Conservation (phyloP, 2,888 invertebrate genomes). For the Stratiomys singularior region DNA sequence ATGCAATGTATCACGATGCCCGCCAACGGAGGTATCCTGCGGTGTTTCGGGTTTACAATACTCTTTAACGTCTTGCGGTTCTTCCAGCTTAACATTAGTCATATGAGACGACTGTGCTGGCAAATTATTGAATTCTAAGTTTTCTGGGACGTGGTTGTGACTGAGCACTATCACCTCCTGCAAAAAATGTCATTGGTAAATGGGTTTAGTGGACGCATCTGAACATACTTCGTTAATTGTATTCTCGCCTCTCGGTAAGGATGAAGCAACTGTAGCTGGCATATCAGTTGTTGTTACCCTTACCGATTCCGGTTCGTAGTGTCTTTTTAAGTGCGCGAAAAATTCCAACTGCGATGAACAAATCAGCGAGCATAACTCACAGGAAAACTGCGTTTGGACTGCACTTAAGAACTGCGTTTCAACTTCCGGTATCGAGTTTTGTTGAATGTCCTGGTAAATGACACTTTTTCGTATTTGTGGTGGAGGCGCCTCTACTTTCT, state of each 20-base stretch:
- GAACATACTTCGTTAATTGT: not conserved
- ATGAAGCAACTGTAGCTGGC: not conserved
- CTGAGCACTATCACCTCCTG: not conserved
- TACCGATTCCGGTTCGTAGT: slow-evolving; percentile 73
- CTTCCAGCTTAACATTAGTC: not conserved
- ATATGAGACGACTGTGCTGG: not conserved
- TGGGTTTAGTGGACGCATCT: not conserved
- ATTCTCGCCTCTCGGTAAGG: not conserved
- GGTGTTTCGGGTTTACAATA: not conserved
- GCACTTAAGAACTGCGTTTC: not conserved
- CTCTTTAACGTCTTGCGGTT: not conserved
- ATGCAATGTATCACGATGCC: slow-evolving; percentile 3
- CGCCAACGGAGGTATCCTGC: not conserved
- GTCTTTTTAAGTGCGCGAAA: slow-evolving; percentile 85
- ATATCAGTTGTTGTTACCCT: slow-evolving; percentile 50
- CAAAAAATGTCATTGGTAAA: slow-evolving; percentile 12
- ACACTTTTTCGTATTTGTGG: slow-evolving; percentile 17
- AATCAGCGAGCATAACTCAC: slow-evolving; percentile 82
- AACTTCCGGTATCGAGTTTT: not conserved
- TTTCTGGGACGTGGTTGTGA: not conserved
- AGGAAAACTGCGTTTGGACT: slow-evolving; percentile 62
- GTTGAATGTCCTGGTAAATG: slow-evolving; percentile 44
- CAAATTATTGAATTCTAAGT: not conserved
- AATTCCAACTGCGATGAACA: slow-evolving; percentile 83
- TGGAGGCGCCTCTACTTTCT: slow-evolving; percentile 50